phyloP scores from a whole-genome alignment of 2,888 invertebrate species.

The Coecobrya sp. region DNA sequence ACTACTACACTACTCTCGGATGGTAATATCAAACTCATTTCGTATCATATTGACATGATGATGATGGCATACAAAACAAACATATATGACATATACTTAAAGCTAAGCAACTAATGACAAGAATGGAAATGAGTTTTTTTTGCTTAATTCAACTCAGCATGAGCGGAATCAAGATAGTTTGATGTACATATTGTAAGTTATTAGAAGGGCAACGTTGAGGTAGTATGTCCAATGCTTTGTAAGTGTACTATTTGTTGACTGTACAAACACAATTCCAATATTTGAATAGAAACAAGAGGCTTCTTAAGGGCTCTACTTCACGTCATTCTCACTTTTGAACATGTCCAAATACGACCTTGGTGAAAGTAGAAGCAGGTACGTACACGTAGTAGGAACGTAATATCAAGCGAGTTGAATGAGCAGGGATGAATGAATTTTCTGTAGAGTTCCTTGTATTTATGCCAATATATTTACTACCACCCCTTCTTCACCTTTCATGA shows the following conservation, averaged over 20 bases:
- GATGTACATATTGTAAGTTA: too few relatives aligned
- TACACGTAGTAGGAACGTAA: too few relatives aligned
- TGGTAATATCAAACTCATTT: constrained; percentile 52
- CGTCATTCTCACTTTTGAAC: background rate
- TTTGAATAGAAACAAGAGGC: constrained; percentile 33
- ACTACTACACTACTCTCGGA: too few relatives aligned
- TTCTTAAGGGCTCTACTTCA: constrained; percentile 1
- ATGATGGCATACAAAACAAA: constrained; percentile 14
- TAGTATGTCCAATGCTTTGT: too few relatives aligned
- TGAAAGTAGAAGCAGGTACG: background rate
- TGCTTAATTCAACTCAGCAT: background rate
- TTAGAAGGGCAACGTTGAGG: too few relatives aligned
- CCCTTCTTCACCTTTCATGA: background rate
- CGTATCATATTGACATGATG: constrained; percentile 17
- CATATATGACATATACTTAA: background rate
- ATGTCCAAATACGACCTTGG: background rate
- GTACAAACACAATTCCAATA: constrained; percentile 51
- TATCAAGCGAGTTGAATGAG: background rate
- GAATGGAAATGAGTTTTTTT: too few relatives aligned
- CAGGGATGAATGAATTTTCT: background rate
- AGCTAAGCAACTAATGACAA: background rate
- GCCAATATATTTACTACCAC: background rate
- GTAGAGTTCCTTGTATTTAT: background rate
- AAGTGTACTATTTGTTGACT: background rate
- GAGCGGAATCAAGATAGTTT: too few relatives aligned